Conservation (phyloP, 2,797 vertebrate genomes). For the Coranthus polyacanthus region DNA sequence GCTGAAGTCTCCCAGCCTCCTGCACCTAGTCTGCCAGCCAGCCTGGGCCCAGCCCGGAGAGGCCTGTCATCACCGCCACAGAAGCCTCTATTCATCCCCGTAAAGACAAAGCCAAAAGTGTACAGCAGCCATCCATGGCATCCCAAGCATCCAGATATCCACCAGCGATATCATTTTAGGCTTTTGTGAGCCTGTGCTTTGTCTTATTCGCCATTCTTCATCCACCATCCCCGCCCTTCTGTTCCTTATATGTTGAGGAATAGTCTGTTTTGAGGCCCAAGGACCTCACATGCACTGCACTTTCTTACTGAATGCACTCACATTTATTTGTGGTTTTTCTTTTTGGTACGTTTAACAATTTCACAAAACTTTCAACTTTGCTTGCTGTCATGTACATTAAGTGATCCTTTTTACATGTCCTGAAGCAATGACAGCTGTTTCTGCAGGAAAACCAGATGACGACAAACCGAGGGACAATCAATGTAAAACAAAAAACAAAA, state of each 20-base stretch:
- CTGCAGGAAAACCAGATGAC: not conserved
- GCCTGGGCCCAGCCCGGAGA: constrained; percentile 72
- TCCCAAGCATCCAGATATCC: constrained; percentile 85
- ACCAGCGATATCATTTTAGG: constrained; percentile 82
- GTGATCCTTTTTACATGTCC: not conserved
- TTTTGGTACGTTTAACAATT: no score
- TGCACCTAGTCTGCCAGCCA: constrained; percentile 71
- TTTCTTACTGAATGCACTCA: not conserved
- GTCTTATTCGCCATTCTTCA: constrained; percentile 38
- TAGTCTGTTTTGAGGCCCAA: constrained; percentile 1
- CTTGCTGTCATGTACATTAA: not conserved
- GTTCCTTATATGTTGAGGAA: constrained; percentile 6
- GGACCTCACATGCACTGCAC: constrained; percentile 8
- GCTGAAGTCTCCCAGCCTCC: constrained; percentile 63
- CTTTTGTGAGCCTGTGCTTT: constrained; percentile 73
- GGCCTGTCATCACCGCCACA: constrained; percentile 84
- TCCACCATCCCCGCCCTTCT: constrained; percentile 19
- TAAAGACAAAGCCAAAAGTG: constrained; percentile 85
- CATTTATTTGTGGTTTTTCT: not conserved
- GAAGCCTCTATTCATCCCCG: constrained; percentile 85
- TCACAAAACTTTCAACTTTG: not conserved
- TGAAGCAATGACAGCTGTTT: constrained; percentile 2
- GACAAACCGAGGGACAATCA: not conserved
- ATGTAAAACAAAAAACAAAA: no score
- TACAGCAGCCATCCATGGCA: constrained; percentile 82